phyloP scores from a whole-genome alignment of 1,140 invertebrate species.

The Brachionus sp. region DNA sequence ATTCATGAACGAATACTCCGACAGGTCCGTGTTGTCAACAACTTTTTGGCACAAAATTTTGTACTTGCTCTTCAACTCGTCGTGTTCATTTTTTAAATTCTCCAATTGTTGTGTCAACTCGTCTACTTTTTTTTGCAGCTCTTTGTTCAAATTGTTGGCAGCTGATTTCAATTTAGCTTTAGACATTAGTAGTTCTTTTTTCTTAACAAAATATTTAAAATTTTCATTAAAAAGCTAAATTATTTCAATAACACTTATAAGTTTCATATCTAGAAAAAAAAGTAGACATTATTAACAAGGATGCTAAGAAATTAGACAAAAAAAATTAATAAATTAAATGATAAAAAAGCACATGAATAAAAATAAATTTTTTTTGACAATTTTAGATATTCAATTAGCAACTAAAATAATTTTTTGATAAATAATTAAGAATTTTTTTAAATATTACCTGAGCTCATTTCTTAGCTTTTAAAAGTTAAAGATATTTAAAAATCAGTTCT shows the following conservation, averaged over 20 bases:
- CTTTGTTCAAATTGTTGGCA: not conserved
- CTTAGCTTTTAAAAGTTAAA: not conserved
- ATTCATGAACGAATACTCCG: slow-evolving; percentile 28
- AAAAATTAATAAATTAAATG: too few species aligned
- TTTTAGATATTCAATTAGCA: not conserved
- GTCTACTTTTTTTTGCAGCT: slow-evolving; percentile 35
- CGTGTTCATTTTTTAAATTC: not conserved
- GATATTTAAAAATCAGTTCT: not conserved
- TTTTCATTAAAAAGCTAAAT: not conserved
- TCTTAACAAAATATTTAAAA: not conserved
- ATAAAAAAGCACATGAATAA: not conserved
- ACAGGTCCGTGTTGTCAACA: slow-evolving; percentile 37
- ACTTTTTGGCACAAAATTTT: slow-evolving; percentile 38
- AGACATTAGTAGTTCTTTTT: not conserved
- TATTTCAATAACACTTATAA: too few species aligned
- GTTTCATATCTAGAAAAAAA: too few species aligned
- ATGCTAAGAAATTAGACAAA: too few species aligned
- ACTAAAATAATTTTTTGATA: not conserved
- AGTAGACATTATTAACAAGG: too few species aligned
- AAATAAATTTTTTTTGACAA: not conserved
- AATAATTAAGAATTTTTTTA: not conserved
- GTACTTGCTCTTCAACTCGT: not conserved
- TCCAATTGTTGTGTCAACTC: not conserved
- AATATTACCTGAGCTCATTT: not conserved
- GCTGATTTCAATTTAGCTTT: not conserved